These are phyloP conservation scores for Calyptomena viridis DNA, from an alignment of 2,113 vertebrate genomes.

Conservation along the genomic window DNA sequence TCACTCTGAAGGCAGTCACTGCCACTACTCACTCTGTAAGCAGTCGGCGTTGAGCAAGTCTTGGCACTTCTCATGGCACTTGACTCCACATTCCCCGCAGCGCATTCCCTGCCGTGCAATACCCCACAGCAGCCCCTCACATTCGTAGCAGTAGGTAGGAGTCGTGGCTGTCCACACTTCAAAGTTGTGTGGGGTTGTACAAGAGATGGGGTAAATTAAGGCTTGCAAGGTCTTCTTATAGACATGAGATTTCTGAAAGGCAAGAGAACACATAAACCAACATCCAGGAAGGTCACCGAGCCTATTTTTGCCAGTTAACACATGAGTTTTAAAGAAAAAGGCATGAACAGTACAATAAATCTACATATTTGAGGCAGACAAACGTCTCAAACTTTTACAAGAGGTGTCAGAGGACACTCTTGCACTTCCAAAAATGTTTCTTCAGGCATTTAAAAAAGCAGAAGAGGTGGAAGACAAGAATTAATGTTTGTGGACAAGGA, in stretches of 20 bases:
- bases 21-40: slow-evolving; percentile 87
- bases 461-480: neutral
- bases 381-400: neutral
- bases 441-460: neutral
- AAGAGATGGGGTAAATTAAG: slow-evolving; percentile 98
- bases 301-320: neutral
- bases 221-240: slow-evolving; percentile 98
- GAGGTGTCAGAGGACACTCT: neutral
- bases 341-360: neutral
- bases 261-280: neutral
- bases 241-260: slow-evolving; percentile 93
- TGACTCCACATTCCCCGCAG: slow-evolving; percentile 94
- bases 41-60: slow-evolving; percentile 97
- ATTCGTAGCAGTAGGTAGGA: slow-evolving; percentile 98
- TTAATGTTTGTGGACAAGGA: neutral
- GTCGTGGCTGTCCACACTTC: slow-evolving; percentile 97
- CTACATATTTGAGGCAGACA: neutral
- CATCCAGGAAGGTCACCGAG: neutral
- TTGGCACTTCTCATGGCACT: slow-evolving; percentile 99
- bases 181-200: slow-evolving; percentile 96
- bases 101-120: slow-evolving; percentile 98
- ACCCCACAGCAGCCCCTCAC: slow-evolving; percentile 96
- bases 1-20: too few species aligned
- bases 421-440: neutral
- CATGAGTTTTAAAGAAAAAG: neutral